Percentiles rank a stretch among this genome's conserved stretches.
phyloP scores from a whole-genome alignment of 2,113 vertebrate genomes.

The Ophiodon elongatus region DNA sequence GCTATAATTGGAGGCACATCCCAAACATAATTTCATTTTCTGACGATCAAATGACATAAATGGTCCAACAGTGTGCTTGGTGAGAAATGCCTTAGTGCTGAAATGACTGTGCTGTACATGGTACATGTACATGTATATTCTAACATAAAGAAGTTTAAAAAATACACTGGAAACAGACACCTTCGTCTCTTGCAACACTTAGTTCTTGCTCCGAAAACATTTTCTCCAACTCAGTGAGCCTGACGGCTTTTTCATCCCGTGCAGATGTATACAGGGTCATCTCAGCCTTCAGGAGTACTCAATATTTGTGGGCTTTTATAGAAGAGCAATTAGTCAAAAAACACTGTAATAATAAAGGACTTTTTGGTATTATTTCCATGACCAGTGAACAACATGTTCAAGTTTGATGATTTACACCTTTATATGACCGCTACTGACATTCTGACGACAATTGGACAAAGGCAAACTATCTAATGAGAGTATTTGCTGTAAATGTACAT shows the following conservation, averaged over 20 bases:
- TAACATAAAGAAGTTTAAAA: not conserved
- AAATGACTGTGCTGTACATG: slow-evolving; percentile 1
- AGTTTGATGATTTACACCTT: not conserved
- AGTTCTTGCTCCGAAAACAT: slow-evolving; percentile 1
- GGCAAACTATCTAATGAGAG: not conserved
- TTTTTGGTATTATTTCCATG: too few species aligned
- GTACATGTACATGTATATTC: slow-evolving; percentile 1
- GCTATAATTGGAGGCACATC: slow-evolving; percentile 14
- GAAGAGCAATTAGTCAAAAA: not conserved
- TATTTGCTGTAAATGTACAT: not conserved
- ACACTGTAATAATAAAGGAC: not conserved
- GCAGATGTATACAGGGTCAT: slow-evolving; percentile 1
- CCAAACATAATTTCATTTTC: slow-evolving; percentile 30
- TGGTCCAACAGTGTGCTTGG: not conserved
- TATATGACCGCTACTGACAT: not conserved
- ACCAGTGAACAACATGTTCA: not conserved
- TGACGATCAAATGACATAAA: slow-evolving; percentile 35
- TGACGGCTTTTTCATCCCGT: slow-evolving; percentile 10
- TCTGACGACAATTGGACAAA: not conserved
- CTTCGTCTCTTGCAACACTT: not conserved
- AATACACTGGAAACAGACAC: slow-evolving; percentile 1
- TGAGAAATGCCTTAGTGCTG: not conserved
- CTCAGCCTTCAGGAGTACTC: slow-evolving; percentile 5
- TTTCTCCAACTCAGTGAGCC: slow-evolving; percentile 10
- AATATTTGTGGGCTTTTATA: not conserved